Evolutionary conservation across 2,113 vertebrate genomes (phyloP), one percentile per base, ranked within the genome.

Genomic region (Pterocles gutturalis): DNA sequence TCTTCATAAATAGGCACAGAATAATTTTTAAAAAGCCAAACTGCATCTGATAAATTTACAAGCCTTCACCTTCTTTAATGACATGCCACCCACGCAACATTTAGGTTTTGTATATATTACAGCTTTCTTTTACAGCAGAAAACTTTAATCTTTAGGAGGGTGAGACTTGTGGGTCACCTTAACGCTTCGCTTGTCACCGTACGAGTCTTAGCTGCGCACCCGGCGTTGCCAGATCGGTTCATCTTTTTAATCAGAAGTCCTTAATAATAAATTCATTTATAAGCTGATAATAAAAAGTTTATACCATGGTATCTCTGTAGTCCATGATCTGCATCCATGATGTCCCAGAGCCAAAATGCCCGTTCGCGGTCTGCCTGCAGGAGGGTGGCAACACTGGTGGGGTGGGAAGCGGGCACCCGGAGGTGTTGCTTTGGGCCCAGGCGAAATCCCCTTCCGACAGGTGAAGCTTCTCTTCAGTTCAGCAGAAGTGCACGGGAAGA

Each of bases 1-100:
- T 98, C 98, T 98, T 98, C 98, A 99, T 99, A 99, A 98, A 99
- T 98, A 99, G 99, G 99, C 99, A 99, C 99, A 98, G 99, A 98
- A 99, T 98, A 97, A 97, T 97, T 98, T 98, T 57, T 98, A 90
- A 98, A 99, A 99, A 98, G 97, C 98, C 98, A 98, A 98, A 98
- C 98, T 51, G 97, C 98, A 97, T 98, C 96, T 98, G 98, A 98
- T 98, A 99, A 98, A 99, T 99, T 98, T 99, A 99, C 99, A 99
- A 99, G 99, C 98, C 99, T 99, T 99, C 98, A 98, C 98, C 95
- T 98, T 98, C 97, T 97, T 98, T 97, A 99, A 98, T 98, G 95
- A 98, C 99, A 99, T 98, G 98, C 98, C 98, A 94, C 97, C 98
- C 98, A 98, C 98, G 97, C 98, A 98, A 98, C 98, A 97, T 98